Base-by-base conservation (phyloP, 2,113 vertebrate species). In the Junco hyemalis region DNA sequence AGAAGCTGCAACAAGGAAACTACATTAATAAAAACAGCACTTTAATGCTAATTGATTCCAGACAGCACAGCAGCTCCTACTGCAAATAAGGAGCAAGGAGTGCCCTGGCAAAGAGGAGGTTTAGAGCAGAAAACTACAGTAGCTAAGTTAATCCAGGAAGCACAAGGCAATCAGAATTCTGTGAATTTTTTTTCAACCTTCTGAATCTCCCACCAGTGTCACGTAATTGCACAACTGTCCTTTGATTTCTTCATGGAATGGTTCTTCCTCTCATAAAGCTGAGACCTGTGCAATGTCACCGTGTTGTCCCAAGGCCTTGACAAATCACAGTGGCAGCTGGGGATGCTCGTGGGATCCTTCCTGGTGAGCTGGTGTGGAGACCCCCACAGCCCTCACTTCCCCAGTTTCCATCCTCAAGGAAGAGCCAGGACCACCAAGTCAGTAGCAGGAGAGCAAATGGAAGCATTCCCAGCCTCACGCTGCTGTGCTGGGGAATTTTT, bases 1-100 rank as follows among this genome's bases (percentile, higher is more conserved):
- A 92, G 38, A 82, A 90, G 47, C 42, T 83, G 69, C 56, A 54
- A 91, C 61, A 59, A 82, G 76, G 47, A 81, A 87, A 73, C 48
- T 12, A 40, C 35, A 20, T 66, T 91, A 91, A 78, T 86, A 93
- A 88, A 93, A 93, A 56, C 8, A 86, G 18, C 1, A 2, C 19
- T 71, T 86, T 72, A 63, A 66, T 83, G 84, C 36, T 83, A 79
- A 85, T 78, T 91, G 76, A 57, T 68, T 85, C 69, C 63, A 76
- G 81, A 65, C 19, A 57, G 48, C 4, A 6, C 51, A 80, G 51
- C 65, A 76, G 50, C 54, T 91, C 70, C 66, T 65, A 35, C 40
- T 65, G 51, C 3, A 16, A 80, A 60, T 20, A 16, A 53, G n/a
- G 60, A 83, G 17, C 3, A 8, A 77, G 17, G 14, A 91, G 25